Base-by-base conservation (phyloP, 2,113 vertebrate species). In the Trinectes maculatus region DNA sequence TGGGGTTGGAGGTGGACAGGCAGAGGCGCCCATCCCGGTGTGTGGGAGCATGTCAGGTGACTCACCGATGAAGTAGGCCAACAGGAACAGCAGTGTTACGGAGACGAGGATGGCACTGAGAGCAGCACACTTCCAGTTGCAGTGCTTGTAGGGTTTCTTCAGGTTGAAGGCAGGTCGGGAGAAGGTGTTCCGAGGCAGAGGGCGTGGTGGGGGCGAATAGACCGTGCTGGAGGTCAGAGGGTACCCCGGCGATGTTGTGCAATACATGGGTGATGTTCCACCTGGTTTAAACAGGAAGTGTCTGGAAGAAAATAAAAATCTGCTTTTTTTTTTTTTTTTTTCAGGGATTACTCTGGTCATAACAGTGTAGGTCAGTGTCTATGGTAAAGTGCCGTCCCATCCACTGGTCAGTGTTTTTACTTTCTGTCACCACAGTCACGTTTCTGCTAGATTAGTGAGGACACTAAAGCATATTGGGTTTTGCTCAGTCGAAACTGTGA, bases 241-340 rank as follows among this genome's bases (percentile, higher is more conserved):
- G 85, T 99, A 99, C 82, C 96, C 96, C 0, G 97, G 98, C 3
- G 97, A 97, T 0, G 96, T 94, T 21, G 96, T 96, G 93, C 97
- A 98, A 93, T 98, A 99, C 88, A 99, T 95, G 1, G 98, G 98
- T 56, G 97, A 98, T 29, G 95, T 97, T 69, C 97, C 98, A 74
- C 97, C 96, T 1, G 98, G 96, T 91, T 99, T 99, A 92, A 99
- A 99, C 52, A 99, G 93, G 92, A 99, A 99, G 89, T 99, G 98
- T 92, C 98, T 99, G 91, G 54, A 19, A 47, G 26, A 52, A 80
- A 57, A 78, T 9, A 72, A 10, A 59, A 22, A 8, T 8, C 3
- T 39, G 13, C 15, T 15, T 29, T 4, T 72, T 65, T n/a, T 51
- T 46, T 26, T 1, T 12, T 0, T 22, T n/a, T 46, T 40, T 3